Conservation (phyloP, 2,113 vertebrate genomes). For the Meleagris gallopavo region DNA sequence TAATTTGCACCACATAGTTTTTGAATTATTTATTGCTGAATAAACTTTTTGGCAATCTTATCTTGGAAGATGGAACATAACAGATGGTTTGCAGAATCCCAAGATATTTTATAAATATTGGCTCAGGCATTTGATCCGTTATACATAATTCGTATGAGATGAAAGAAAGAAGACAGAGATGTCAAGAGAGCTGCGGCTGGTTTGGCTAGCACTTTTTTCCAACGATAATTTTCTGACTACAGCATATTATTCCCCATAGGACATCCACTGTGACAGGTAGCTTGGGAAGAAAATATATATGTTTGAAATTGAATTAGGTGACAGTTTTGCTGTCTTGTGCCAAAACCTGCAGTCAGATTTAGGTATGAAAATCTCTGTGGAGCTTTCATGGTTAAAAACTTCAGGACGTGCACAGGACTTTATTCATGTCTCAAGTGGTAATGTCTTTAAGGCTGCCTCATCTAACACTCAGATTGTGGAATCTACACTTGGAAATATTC, state of each 20-base stretch:
- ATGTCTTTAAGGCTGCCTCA: background rate
- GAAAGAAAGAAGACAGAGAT: background rate
- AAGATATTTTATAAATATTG: background rate
- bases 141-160: background rate
- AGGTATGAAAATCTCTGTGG: background rate
- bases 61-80: background rate
- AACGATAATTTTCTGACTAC: background rate
- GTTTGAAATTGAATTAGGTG: background rate
- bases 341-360: background rate
- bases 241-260: background rate
- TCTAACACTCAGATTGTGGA: background rate
- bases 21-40: constrained; percentile 22
- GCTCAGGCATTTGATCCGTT: background rate
- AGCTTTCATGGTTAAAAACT: background rate
- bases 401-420: background rate
- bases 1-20: background rate
- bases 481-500: background rate
- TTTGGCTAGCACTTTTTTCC: background rate
- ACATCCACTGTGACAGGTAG: background rate
- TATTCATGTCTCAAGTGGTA: background rate
- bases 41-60: background rate
- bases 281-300: background rate
- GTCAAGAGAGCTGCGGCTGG: background rate
- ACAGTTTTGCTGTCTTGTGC: background rate
- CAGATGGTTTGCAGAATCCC: background rate